Conservation (phyloP, 2,888 invertebrate species). For the Polyommatus icarus region DNA sequence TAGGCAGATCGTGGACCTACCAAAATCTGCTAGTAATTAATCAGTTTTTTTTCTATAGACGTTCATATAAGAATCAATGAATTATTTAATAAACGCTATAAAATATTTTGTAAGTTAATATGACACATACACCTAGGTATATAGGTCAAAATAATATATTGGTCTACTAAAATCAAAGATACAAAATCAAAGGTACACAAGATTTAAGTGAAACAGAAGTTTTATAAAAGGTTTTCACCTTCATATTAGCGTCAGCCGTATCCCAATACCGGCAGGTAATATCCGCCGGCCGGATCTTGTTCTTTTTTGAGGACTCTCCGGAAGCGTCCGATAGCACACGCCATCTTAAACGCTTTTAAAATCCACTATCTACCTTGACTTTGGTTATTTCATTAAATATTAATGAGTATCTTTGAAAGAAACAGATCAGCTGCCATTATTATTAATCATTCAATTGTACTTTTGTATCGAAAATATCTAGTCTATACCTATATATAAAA, state of each 20-base stretch:
- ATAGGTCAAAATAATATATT: too few species aligned
- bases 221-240: neutral
- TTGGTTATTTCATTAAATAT: neutral
- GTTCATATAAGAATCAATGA: too few species aligned
- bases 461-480: too few species aligned
- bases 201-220: neutral
- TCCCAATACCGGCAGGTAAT: neutral
- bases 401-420: neutral
- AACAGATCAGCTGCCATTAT: neutral
- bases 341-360: conserved; percentile 4
- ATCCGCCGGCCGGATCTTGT: neutral
- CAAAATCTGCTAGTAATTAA: too few species aligned
- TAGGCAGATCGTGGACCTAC: too few species aligned
- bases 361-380: conserved; percentile 6
- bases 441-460: neutral
- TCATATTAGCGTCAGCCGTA: neutral
- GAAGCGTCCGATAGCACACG: conserved; percentile 19
- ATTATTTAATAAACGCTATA: too few species aligned
- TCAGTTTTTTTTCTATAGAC: too few species aligned
- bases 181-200: too few species aligned
- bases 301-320: neutral
- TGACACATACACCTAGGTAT: too few species aligned
- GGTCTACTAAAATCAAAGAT: too few species aligned
- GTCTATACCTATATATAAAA: too few species aligned
- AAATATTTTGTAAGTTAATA: too few species aligned